Base-by-base conservation (phyloP, 1,140 invertebrate species). In the Odontomachus brunneus region DNA sequence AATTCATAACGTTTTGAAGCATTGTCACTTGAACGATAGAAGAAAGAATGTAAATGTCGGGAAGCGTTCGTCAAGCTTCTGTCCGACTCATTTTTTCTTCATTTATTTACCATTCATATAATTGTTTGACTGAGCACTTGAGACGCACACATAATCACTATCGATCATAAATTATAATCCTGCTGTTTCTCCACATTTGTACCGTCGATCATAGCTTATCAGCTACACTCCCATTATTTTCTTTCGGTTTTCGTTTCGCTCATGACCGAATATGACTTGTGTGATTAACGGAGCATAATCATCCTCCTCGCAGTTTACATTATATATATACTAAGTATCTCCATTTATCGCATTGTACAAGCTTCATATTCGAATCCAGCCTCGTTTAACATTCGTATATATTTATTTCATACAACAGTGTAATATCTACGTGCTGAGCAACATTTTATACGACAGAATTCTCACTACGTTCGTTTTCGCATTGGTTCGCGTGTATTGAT, bases 71-170 rank as follows among this genome's bases (percentile, higher is more conserved):
- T n/a, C 2, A 11, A 44, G 14, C 17, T 14, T 29, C 11, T 73
- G 17, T 55, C 48, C 15, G 22, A 51, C 12, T 49, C 38, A 53
- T 66, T 66, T 62, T 53, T 15, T 60, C 3, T 73, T 84, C 53
- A 82, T 62, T 75, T 75, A 24, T 49, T 69, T 69, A 44, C 33
- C 7, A 5, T 59, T 7, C 67, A 80, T 44, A 44, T 71, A 59
- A 73, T 66, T 51, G 33, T 78, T 73, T 67, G 80, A 87, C 81
- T 81, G 80, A 80, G 48, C 69, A 86, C 81, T 84, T 69, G 57
- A 57, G 63, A 84, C 65, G 53, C 80, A 67, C 4, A 53, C 19
- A 48, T 5, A 17, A 44, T 78, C 22, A n/a, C 33, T 78, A 17
- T 67, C 1, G 22, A 44, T 7, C 17, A 22, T 55, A 78, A 67